Evolutionary conservation across 2,888 invertebrate genomes (phyloP).

Genomic region (Choreutis nemorana): DNA sequence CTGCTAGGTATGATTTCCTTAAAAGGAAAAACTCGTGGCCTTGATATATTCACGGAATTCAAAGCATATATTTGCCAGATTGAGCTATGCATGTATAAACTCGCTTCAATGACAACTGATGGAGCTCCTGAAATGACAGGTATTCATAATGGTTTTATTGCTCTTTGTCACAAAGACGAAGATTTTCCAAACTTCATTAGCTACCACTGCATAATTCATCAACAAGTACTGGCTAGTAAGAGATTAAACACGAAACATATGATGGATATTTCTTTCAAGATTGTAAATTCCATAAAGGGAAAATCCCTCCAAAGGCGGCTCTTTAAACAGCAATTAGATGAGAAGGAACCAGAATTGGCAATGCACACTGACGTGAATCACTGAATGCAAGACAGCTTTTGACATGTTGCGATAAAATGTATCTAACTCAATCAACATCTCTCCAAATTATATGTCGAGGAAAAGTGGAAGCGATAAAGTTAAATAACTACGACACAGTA

Average conservation of each 20-base stretch:
- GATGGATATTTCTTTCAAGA: constrained; percentile 8
- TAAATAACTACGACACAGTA: background rate
- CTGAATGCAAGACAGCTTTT: constrained; percentile 16
- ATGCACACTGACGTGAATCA: constrained; percentile 15
- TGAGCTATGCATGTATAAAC: constrained; percentile 13
- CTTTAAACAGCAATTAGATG: constrained; percentile 13
- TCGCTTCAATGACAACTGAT: constrained; percentile 15
- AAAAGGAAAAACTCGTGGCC: constrained; percentile 13
- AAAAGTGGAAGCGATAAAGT: background rate
- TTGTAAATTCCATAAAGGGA: constrained; percentile 13
- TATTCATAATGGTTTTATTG: constrained; percentile 13
- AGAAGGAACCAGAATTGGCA: constrained; percentile 13
- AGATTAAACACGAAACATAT: constrained; percentile 13
- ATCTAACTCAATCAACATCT: background rate
- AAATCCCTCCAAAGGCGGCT: constrained; percentile 11
- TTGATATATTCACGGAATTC: constrained; percentile 10
- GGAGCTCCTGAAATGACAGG: constrained; percentile 12
- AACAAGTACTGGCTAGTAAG: constrained; percentile 9
- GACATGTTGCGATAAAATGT: constrained; percentile 8
- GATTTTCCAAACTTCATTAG: constrained; percentile 12
- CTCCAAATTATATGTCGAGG: background rate
- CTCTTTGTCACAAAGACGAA: constrained; percentile 12
- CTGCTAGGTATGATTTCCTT: constrained; percentile 13
- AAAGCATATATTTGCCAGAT: constrained; percentile 10
- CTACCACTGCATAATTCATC: constrained; percentile 13